Evolutionary conservation across 1,140 invertebrate genomes (phyloP), one percentile per base, ranked within the genome.

Genomic region (Cydia strobilella): DNA sequence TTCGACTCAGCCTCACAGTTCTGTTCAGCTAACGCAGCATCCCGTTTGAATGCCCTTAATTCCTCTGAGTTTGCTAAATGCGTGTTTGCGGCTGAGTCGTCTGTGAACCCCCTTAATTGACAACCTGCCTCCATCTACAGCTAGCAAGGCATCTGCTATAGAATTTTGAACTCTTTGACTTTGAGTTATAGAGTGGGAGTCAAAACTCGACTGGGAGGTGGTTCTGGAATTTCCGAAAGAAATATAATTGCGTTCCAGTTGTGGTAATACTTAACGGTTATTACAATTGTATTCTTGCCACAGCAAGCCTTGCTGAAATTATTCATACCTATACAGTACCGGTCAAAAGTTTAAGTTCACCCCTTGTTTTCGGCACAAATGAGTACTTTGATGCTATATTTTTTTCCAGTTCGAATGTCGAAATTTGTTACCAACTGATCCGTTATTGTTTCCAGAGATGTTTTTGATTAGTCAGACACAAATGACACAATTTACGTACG

Each of bases 41-140:
- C 27, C n/a, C 65, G 65, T 69, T 15, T 69, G 65, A 69, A 69
- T 69, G 65, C 65, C 65, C 65, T 69, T 69, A 69, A 69, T 69
- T 69, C 65, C 65, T 35, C 65, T 69, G 65, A 69, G 65, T 69
- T 69, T 69, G 65, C 65, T 69, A 69, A 69, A 31, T 69, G 63
- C 27, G 31, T 69, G 65, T 69, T 69, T 69, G 65, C 65, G 65
- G 65, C 65, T 69, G 65, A 69, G 42, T 69, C 65, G 65, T 31
- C 65, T 42, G 65, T 39, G 31, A 69, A 35, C 65, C 27, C 65
- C 65, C 65, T 69, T 69, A 69, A 69, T 69, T 69, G 65, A 69
- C 65, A 69, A 69, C 65, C 31, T 25, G 3, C 12, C 13, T 35
- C 65, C 35, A 69, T 69, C 15, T 35, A 13, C 65, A 7, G 31